A percentile compares a stretch with the other conserved stretches of the same genome.
Conservation (phyloP, 2,888 invertebrate species). For the Boloria euphrosyne region DNA sequence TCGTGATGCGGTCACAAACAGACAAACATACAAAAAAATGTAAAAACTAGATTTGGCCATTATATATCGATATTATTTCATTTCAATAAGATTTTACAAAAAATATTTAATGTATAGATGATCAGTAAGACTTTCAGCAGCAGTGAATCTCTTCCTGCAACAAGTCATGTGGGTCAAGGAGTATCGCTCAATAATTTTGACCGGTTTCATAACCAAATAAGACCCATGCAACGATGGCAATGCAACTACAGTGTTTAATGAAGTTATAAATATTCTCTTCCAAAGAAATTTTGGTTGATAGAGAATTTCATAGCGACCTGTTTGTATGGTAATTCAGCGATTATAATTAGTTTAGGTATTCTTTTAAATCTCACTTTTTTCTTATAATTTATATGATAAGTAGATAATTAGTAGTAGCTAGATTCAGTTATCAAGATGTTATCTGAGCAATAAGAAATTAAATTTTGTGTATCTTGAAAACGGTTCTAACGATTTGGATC, state of each 20-base stretch:
- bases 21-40: background rate
- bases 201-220: slow-evolving; percentile 52
- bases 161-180: slow-evolving; percentile 67
- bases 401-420: too few relatives aligned
- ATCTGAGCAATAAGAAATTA: too few relatives aligned
- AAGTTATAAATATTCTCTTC: background rate
- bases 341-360: background rate
- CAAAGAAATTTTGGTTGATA: background rate
- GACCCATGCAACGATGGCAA: slow-evolving; percentile 42
- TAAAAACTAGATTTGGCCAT: too few relatives aligned
- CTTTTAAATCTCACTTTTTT: too few relatives aligned
- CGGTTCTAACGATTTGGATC: too few relatives aligned
- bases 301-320: background rate
- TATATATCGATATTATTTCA: too few relatives aligned
- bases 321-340: slow-evolving; percentile 1
- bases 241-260: slow-evolving; percentile 23
- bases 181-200: slow-evolving; percentile 61
- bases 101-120: too few relatives aligned
- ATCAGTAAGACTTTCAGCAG: slow-evolving; percentile 46
- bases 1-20: too few relatives aligned
- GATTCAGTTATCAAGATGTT: too few relatives aligned
- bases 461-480: too few relatives aligned
- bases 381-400: too few relatives aligned
- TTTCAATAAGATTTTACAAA: too few relatives aligned
- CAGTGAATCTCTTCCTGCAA: slow-evolving; percentile 55